Evolutionary conservation across 1,140 invertebrate genomes (phyloP).

Genomic region (Ridgeia piscesae): DNA sequence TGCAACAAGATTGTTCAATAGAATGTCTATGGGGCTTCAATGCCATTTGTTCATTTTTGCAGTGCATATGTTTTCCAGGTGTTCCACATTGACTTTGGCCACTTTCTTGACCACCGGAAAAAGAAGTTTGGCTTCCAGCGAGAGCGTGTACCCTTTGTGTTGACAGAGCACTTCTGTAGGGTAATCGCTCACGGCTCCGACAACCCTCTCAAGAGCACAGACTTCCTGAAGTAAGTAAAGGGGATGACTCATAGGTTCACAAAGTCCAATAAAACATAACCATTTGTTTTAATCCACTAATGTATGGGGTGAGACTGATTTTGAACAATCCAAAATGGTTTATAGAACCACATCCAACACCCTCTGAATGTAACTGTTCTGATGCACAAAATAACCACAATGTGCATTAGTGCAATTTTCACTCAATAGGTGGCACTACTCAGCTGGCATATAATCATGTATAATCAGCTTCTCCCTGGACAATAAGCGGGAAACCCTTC

Average conservation of each 20-base stretch:
- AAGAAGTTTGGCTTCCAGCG: slow-evolving; percentile 97
- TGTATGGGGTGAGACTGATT: slow-evolving; percentile 70
- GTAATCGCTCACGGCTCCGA: slow-evolving; percentile 92
- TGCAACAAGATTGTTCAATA: not conserved
- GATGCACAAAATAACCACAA: too few species aligned
- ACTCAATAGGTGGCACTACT: too few species aligned
- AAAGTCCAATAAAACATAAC: not conserved
- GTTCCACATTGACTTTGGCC: slow-evolving; percentile 99
- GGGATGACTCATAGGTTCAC: not conserved
- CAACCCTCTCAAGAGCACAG: slow-evolving; percentile 78
- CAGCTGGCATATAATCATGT: too few species aligned
- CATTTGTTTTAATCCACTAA: slow-evolving; percentile 80
- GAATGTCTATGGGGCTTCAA: not conserved
- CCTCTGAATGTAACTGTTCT: too few species aligned
- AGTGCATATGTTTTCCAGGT: slow-evolving; percentile 62
- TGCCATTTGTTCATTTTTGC: not conserved
- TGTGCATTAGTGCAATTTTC: too few species aligned
- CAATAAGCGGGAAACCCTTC: too few species aligned
- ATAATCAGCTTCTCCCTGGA: too few species aligned
- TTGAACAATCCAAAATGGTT: too few species aligned
- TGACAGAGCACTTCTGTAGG: slow-evolving; percentile 96
- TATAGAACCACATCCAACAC: too few species aligned
- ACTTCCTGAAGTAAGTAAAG: slow-evolving; percentile 69
- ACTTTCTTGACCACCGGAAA: slow-evolving; percentile 98
- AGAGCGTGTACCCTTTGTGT: slow-evolving; percentile 95